Conservation (phyloP, 1,140 invertebrate species). For the Apocrypta bakeri region DNA sequence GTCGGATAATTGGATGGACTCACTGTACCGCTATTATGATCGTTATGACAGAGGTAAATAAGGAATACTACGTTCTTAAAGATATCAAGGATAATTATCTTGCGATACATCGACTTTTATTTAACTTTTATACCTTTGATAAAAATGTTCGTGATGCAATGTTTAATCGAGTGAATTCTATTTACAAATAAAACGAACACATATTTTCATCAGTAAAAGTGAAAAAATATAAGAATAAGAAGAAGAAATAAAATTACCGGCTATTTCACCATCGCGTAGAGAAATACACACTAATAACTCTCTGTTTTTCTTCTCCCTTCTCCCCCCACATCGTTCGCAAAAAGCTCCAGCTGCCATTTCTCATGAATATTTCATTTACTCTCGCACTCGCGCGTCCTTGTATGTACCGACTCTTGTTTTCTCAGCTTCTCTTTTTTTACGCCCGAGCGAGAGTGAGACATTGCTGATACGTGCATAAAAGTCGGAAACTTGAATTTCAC, state of each 20-base stretch:
- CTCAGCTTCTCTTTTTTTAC: not conserved
- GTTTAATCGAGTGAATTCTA: not conserved
- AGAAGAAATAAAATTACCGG: not conserved
- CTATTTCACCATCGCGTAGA: not conserved
- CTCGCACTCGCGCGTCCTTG: constrained; percentile 22
- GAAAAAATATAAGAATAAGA: too few species aligned
- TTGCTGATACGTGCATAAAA: constrained; percentile 18
- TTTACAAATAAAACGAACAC: not conserved
- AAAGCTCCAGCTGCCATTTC: not conserved
- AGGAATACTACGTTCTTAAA: not conserved
- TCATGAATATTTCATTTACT: constrained; percentile 38
- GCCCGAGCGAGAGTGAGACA: not conserved
- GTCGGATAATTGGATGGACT: constrained; percentile 18
- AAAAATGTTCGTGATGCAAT: too few species aligned
- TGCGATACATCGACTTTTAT: not conserved
- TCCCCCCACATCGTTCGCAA: not conserved
- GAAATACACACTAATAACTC: not conserved
- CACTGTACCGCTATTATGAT: not conserved
- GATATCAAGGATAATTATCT: not conserved
- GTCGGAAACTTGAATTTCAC: not conserved
- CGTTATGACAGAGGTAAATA: not conserved
- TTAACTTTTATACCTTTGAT: too few species aligned
- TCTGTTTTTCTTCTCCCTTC: not conserved
- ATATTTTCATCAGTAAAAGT: too few species aligned
- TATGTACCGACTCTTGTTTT: not conserved